These are phyloP conservation scores for Eupithecia abbreviata DNA, from an alignment of 2,888 invertebrate genomes.

Conservation along the genomic window DNA sequence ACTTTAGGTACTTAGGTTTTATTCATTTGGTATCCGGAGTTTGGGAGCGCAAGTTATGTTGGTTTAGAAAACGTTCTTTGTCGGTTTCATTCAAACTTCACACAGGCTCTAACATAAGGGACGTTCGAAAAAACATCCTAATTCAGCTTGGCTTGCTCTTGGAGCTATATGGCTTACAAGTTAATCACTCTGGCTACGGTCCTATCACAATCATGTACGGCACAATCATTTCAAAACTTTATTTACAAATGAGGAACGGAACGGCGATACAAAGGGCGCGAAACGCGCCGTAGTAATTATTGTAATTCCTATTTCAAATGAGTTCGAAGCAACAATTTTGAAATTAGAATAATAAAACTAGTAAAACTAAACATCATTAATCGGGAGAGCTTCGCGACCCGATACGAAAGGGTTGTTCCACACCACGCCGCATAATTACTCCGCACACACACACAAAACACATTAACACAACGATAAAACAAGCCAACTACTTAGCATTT, in stretches of 20 bases:
- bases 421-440: constrained; percentile 73
- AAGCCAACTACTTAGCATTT: constrained; percentile 84
- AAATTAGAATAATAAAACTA: constrained; percentile 25
- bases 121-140: background rate
- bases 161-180: background rate
- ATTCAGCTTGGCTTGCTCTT: background rate
- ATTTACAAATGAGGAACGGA: background rate
- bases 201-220: too few species aligned
- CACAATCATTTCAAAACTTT: background rate
- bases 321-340: constrained; percentile 6
- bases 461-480: constrained; percentile 75
- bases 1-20: too few species aligned
- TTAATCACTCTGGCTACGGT: too few species aligned
- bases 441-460: constrained; percentile 58
- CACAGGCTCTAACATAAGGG: background rate
- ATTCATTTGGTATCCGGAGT: too few species aligned
- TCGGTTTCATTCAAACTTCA: background rate
- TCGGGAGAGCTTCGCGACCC: constrained; percentile 71
- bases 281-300: background rate
- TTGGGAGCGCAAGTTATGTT: too few species aligned
- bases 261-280: background rate
- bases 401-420: constrained; percentile 75
- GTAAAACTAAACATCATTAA: constrained; percentile 62
- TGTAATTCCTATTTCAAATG: background rate
- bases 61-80: background rate